phyloP scores from a whole-genome alignment of 2,888 invertebrate genomes.

The Pseudococcus viburni region DNA sequence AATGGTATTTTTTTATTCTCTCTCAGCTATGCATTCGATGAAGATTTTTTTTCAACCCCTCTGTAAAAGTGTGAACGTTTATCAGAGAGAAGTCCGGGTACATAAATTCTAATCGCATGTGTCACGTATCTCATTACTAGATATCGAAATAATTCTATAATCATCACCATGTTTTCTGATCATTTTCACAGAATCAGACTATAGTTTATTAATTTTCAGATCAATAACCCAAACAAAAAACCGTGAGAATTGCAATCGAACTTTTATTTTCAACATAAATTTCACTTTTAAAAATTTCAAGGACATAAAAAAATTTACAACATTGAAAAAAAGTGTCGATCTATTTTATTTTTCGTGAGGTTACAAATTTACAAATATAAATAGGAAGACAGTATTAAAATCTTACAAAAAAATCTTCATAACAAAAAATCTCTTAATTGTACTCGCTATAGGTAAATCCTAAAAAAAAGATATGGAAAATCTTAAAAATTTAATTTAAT shows the following conservation, averaged over 20 bases:
- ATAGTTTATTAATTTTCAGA: no score
- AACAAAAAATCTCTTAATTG: slow-evolving; percentile 21
- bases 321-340: neutral
- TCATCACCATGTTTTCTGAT: neutral
- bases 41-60: no score
- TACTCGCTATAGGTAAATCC: neutral
- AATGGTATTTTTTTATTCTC: neutral
- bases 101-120: neutral
- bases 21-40: no score
- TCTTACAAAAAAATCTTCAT: slow-evolving; percentile 1
- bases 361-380: slow-evolving; percentile 53
- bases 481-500: slow-evolving; percentile 15
- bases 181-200: neutral
- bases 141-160: neutral
- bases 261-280: neutral
- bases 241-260: neutral
- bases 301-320: no score
- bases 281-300: neutral
- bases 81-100: no score
- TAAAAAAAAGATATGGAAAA: slow-evolving; percentile 52
- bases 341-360: slow-evolving; percentile 42
- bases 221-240: neutral
- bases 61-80: no score
- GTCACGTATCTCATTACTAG: neutral
- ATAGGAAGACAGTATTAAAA: slow-evolving; percentile 54